Conservation (phyloP, 2,797 vertebrate species). For the Tenualosa ilisha region DNA sequence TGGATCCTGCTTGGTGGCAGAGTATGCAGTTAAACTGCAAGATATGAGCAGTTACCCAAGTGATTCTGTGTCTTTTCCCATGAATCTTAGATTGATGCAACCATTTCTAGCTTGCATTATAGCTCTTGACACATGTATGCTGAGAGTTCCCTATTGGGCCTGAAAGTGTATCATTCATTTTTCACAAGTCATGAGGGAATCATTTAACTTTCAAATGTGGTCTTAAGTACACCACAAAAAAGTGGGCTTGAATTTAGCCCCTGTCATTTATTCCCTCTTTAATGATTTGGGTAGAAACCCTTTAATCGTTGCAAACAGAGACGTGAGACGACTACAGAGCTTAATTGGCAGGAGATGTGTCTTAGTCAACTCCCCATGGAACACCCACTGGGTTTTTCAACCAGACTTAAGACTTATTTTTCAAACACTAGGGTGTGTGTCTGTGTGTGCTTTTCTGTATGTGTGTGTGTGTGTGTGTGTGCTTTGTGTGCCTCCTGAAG, state of each 20-base stretch:
- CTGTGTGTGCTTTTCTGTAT: neutral
- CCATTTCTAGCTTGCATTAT: neutral
- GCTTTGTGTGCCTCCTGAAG: constrained; percentile 26
- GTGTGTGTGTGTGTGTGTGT: neutral
- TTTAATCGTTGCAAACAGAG: neutral
- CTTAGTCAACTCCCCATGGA: neutral
- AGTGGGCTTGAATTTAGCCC: neutral
- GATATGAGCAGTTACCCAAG: neutral
- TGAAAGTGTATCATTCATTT: neutral
- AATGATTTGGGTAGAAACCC: neutral
- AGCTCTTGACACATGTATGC: neutral
- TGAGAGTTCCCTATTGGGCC: neutral
- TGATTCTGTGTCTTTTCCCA: neutral
- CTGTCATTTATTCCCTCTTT: neutral
- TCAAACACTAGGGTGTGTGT: neutral
- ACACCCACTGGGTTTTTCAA: neutral
- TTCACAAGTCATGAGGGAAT: constrained; percentile 7
- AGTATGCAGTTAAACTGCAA: neutral
- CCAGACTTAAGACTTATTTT: neutral
- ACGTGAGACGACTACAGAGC: neutral
- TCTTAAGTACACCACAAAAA: neutral
- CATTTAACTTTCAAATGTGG: neutral
- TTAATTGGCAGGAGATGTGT: neutral
- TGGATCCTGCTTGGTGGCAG: neutral
- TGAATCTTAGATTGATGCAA: constrained; percentile 2